phyloP scores from a whole-genome alignment of 2,888 invertebrate species.

The Oasisia sp. region DNA sequence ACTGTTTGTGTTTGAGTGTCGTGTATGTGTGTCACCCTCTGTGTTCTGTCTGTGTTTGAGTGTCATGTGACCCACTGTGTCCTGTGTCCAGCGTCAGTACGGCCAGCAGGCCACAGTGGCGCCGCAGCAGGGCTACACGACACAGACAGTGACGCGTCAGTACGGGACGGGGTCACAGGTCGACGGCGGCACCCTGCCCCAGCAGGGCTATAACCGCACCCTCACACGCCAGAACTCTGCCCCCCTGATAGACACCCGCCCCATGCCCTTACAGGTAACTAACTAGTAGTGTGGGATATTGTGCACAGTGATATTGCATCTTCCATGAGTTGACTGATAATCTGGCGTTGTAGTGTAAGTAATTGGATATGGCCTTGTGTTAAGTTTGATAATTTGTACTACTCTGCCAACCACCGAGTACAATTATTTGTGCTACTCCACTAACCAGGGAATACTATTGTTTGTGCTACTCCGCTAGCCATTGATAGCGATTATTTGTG shows the following conservation, averaged over 20 bases:
- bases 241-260: not conserved
- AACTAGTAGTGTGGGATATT: not conserved
- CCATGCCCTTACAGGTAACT: not conserved
- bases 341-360: too few relatives aligned
- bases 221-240: constrained; percentile 3
- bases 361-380: too few relatives aligned
- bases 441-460: too few relatives aligned
- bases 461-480: too few relatives aligned
- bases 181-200: not conserved
- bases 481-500: too few relatives aligned
- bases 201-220: not conserved
- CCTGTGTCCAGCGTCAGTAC: not conserved
- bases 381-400: too few relatives aligned
- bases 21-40: too few relatives aligned
- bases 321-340: too few relatives aligned
- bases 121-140: not conserved
- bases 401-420: too few relatives aligned
- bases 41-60: not conserved
- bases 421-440: too few relatives aligned
- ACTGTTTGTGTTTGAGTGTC: too few relatives aligned
- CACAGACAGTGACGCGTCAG: not conserved
- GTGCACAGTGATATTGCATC: too few relatives aligned
- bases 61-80: not conserved
- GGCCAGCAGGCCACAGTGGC: not conserved
- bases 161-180: not conserved